Percentiles rank a stretch among this genome's conserved stretches.
Conservation (phyloP, 2,113 vertebrate species). For the Erythrolamprus reginae region DNA sequence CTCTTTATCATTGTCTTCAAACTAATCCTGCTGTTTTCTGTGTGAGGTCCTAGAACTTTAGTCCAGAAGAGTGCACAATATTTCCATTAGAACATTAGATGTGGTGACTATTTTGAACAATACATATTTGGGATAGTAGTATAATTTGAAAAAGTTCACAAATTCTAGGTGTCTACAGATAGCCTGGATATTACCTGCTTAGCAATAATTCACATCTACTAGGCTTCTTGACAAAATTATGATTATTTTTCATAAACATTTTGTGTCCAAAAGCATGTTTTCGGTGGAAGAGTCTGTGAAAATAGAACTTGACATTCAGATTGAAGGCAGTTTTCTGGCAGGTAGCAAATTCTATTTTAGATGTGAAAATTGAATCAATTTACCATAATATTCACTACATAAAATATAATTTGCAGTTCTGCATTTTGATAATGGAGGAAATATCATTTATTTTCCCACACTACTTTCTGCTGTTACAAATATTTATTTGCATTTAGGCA, state of each 20-base stretch:
- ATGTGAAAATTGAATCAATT: background rate
- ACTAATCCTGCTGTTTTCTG: no score
- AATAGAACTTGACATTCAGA: background rate
- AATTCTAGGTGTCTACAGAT: background rate
- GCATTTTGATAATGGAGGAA: background rate
- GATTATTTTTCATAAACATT: background rate
- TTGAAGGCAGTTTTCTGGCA: background rate
- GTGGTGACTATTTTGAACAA: background rate
- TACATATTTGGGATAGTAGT: background rate
- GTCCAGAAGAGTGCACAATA: no score
- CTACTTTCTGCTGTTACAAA: background rate
- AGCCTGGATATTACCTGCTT: background rate
- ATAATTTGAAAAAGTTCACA: background rate
- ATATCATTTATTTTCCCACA: background rate
- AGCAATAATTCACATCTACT: background rate
- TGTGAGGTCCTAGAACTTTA: no score
- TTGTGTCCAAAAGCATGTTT: background rate
- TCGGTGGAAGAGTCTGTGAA: background rate
- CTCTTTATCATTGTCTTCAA: no score
- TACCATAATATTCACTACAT: background rate
- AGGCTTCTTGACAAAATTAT: background rate
- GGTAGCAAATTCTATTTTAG: background rate
- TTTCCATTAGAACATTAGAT: background rate
- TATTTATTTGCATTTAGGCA: background rate
- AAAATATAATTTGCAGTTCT: background rate